A percentile compares a stretch with the other conserved stretches of the same genome.
These are phyloP conservation scores for Mimachlamys varia DNA, from an alignment of 2,888 invertebrate species.

Conservation along the genomic window DNA sequence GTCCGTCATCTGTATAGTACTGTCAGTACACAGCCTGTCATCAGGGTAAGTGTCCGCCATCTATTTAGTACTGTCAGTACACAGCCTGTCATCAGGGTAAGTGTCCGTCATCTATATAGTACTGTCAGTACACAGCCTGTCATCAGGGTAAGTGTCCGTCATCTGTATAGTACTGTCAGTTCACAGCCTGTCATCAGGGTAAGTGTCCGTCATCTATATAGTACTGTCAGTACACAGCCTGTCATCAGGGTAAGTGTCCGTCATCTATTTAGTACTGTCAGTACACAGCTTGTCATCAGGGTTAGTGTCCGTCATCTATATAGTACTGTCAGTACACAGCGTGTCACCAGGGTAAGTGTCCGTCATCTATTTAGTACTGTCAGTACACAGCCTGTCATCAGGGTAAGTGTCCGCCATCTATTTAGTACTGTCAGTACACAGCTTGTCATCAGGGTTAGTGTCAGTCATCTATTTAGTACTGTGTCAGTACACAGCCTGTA, in stretches of 20 bases:
- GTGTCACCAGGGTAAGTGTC: slow-evolving; percentile 53
- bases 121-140: slow-evolving; percentile 55
- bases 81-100: slow-evolving; percentile 56
- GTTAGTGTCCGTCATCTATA: slow-evolving; percentile 39
- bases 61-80: slow-evolving; percentile 45
- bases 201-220: background rate
- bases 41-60: slow-evolving; percentile 46
- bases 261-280: slow-evolving; percentile 43
- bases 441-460: slow-evolving; percentile 55
- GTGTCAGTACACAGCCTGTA: slow-evolving; percentile 54
- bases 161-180: slow-evolving; percentile 43
- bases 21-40: slow-evolving; percentile 55
- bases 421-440: slow-evolving; percentile 46
- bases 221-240: slow-evolving; percentile 53
- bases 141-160: slow-evolving; percentile 48
- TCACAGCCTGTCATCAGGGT: slow-evolving; percentile 56
- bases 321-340: slow-evolving; percentile 50
- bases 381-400: slow-evolving; percentile 52
- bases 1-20: too few species aligned
- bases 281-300: slow-evolving; percentile 53
- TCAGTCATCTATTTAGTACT: too few species aligned
- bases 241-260: slow-evolving; percentile 51
- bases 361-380: slow-evolving; percentile 39
- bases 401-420: slow-evolving; percentile 45
- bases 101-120: background rate